Evolutionary conservation across 2,888 invertebrate species (phyloP).

Genomic region (Philereme transversata): DNA sequence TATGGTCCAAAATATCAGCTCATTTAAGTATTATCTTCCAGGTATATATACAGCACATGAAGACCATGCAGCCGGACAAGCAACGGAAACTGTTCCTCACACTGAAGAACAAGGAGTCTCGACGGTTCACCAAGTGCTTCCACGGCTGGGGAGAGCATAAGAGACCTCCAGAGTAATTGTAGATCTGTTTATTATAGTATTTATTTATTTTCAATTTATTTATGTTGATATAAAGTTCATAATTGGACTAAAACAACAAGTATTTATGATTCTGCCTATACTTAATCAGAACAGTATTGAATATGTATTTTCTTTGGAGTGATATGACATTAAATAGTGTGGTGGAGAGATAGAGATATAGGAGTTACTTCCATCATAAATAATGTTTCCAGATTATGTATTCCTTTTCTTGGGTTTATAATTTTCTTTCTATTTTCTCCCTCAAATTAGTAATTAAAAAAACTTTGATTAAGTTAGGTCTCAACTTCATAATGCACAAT

Average conservation of each 20-base stretch:
- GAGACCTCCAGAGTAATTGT: conserved; percentile 87
- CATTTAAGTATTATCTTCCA: conserved; percentile 55
- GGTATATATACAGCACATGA: conserved; percentile 99
- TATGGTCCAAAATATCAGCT: too few species aligned
- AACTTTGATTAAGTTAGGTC: background rate
- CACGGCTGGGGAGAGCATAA: conserved; percentile 99
- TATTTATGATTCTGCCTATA: conserved; percentile 11
- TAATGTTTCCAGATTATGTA: too few species aligned
- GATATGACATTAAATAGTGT: background rate
- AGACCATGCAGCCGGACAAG: conserved; percentile 95
- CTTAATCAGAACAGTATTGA: conserved; percentile 17
- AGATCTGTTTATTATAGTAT: conserved; percentile 18
- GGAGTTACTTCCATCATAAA: too few species aligned
- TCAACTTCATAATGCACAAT: conserved; percentile 6
- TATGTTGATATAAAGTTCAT: conserved; percentile 11
- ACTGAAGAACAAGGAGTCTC: conserved; percentile 97
- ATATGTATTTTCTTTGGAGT: conserved; percentile 1
- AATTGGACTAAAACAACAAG: conserved; percentile 15
- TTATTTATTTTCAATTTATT: conserved; percentile 9
- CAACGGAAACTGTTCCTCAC: conserved; percentile 96
- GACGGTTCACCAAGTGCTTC: conserved; percentile 98
- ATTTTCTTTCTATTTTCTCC: too few species aligned
- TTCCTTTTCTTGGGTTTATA: too few species aligned
- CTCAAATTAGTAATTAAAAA: too few species aligned
- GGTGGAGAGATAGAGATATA: background rate